Conservation (phyloP, 2,113 vertebrate genomes). For the Fregetta grallaria region DNA sequence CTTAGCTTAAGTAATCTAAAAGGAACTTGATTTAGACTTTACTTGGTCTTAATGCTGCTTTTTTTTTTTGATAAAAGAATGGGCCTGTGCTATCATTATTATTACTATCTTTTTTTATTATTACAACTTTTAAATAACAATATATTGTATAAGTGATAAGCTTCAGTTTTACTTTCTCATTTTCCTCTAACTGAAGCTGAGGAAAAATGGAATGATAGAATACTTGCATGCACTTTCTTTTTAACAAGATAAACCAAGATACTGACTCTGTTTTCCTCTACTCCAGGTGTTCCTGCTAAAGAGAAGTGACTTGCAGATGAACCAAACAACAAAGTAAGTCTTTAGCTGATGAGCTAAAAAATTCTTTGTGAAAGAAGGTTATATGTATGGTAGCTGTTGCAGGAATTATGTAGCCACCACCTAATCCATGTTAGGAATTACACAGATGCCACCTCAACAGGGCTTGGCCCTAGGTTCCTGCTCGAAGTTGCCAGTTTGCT, state of each 20-base stretch:
- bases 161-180: not conserved
- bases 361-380: not conserved
- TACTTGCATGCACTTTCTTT: not conserved
- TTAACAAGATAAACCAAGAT: not conserved
- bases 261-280: not conserved
- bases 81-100: not conserved
- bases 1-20: not conserved
- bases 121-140: not conserved
- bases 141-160: no score
- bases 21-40: not conserved
- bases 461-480: not conserved
- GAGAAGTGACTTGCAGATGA: not conserved
- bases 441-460: fast-evolving
- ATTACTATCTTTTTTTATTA: not conserved
- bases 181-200: not conserved
- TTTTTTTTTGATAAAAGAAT: not conserved
- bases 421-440: not conserved
- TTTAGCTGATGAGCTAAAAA: not conserved
- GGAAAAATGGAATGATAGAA: not conserved
- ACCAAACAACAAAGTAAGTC: not conserved
- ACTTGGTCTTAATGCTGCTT: not conserved
- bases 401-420: not conserved
- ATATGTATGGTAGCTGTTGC: not conserved
- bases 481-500: not conserved
- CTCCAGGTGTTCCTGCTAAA: not conserved